Conservation (phyloP, 2,797 vertebrate species). For the Liparis tanakae region DNA sequence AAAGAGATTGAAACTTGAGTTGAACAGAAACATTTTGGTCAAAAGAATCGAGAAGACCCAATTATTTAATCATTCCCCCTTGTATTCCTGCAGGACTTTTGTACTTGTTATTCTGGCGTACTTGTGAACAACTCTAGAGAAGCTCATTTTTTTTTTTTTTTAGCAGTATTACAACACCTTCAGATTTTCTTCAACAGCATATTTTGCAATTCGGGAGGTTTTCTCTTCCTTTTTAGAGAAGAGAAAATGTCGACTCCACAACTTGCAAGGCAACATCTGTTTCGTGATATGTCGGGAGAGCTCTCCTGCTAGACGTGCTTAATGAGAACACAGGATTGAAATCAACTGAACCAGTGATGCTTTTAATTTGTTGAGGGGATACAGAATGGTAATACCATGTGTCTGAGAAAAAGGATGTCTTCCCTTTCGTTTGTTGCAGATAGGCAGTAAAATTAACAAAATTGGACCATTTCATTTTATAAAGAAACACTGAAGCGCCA, state of each 20-base stretch:
- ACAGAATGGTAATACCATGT: conserved; percentile 35
- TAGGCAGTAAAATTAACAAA: conserved; percentile 1
- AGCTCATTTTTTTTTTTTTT: conserved; percentile 13
- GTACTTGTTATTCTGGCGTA: conserved; percentile 26
- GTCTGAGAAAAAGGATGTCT: conserved; percentile 22
- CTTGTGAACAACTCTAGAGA: conserved; percentile 19
- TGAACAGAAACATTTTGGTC: conserved; percentile 40
- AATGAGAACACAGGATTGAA: conserved; percentile 59
- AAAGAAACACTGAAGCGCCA: conserved; percentile 32
- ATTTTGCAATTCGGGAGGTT: conserved; percentile 1
- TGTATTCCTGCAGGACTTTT: conserved; percentile 29
- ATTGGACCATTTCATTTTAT: conserved; percentile 20
- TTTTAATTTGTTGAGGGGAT: conserved; percentile 57
- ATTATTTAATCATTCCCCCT: conserved; percentile 26
- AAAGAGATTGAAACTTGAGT: conserved; percentile 24
- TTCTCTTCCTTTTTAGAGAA: conserved; percentile 27
- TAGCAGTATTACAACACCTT: conserved; percentile 4
- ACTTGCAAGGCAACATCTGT: conserved; percentile 31
- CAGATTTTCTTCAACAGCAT: conserved; percentile 16
- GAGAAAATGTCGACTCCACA: conserved; percentile 41
- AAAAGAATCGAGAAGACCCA: conserved; percentile 22
- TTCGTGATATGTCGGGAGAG: conserved; percentile 41
- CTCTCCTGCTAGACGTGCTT: conserved; percentile 35
- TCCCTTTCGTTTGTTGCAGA: not conserved
- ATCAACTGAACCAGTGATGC: conserved; percentile 44